These are phyloP conservation scores for Melangyna quadrimaculata DNA, from an alignment of 2,888 invertebrate genomes.

Conservation along the genomic window DNA sequence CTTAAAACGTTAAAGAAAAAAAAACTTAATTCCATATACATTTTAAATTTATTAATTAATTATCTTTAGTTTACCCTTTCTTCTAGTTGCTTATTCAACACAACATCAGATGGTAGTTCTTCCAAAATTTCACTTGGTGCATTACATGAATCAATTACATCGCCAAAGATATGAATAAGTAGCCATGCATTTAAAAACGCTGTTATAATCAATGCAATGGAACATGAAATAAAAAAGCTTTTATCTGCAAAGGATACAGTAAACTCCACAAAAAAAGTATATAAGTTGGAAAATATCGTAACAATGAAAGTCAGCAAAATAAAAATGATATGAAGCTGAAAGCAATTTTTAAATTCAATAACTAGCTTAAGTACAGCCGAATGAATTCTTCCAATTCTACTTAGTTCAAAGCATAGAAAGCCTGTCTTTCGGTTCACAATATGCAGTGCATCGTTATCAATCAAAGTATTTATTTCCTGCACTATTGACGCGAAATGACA, in stretches of 20 bases:
- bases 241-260: neutral
- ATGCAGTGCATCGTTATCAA: neutral
- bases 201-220: neutral
- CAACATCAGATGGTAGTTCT: neutral
- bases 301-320: neutral
- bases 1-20: neutral
- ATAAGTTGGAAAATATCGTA: neutral
- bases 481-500: neutral
- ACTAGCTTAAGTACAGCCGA: neutral
- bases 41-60: neutral
- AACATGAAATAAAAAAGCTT: neutral
- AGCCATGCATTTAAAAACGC: neutral
- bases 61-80: neutral
- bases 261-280: neutral
- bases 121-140: neutral
- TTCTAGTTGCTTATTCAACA: neutral
- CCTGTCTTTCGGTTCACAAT: neutral
- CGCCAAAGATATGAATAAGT: neutral
- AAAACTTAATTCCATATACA: too few relatives aligned
- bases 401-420: neutral
- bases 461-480: neutral
- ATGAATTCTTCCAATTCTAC: constrained; percentile 1
- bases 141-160: neutral
- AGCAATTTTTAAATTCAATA: neutral
- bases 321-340: neutral